Percentiles rank a stretch among this genome's conserved stretches.
phyloP scores from a whole-genome alignment of 2,888 invertebrate genomes.

The Pseudeuparius sepicola region DNA sequence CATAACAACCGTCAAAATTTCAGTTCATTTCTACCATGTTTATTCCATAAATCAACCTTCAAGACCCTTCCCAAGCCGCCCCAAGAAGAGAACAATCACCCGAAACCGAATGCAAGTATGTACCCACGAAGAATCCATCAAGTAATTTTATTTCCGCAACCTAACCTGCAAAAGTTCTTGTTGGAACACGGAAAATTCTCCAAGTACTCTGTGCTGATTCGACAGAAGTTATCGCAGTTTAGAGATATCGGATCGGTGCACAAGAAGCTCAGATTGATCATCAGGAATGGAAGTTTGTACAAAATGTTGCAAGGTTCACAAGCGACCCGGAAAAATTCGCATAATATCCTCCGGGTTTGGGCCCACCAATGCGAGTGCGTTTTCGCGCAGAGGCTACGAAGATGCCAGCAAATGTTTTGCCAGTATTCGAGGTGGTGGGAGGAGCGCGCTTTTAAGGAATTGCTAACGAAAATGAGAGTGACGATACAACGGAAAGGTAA shows the following conservation, averaged over 20 bases:
- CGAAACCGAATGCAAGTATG: conserved; percentile 23
- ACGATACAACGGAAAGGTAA: conserved; percentile 41
- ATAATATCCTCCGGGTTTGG: conserved; percentile 44
- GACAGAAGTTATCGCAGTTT: conserved; percentile 25
- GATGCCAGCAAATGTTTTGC: conserved; percentile 53
- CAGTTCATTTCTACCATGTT: too few relatives aligned
- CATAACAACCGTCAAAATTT: too few relatives aligned
- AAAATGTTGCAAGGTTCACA: conserved; percentile 17
- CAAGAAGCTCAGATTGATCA: conserved; percentile 21
- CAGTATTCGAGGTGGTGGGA: conserved; percentile 56
- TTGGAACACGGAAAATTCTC: conserved; percentile 20
- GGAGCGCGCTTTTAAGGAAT: conserved; percentile 46
- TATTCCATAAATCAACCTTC: too few relatives aligned
- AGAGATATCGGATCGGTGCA: conserved; percentile 22
- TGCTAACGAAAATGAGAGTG: conserved; percentile 41
- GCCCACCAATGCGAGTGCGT: conserved; percentile 47
- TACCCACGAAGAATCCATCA: conserved; percentile 24
- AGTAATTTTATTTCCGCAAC: conserved; percentile 24
- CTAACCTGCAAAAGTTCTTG: conserved; percentile 33
- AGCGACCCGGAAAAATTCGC: conserved; percentile 36
- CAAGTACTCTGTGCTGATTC: conserved; percentile 25
- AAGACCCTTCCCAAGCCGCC: too few relatives aligned
- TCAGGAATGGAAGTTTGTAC: conserved; percentile 22
- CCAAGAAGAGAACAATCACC: too few relatives aligned
- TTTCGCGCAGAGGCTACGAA: conserved; percentile 49